phyloP scores from a whole-genome alignment of 2,797 vertebrate genomes.

The Sebastes melanostomus region DNA sequence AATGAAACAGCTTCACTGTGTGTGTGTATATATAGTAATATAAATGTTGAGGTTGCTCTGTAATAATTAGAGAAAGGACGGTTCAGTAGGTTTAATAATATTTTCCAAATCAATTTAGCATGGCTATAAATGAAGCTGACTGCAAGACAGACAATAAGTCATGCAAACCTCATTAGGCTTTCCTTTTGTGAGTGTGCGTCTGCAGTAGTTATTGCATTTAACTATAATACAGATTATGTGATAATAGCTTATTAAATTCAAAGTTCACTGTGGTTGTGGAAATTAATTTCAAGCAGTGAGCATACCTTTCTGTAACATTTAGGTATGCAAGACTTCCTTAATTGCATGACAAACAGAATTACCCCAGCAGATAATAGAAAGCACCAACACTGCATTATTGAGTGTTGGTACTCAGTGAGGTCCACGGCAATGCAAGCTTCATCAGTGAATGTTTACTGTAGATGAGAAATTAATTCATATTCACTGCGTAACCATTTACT shows the following conservation, averaged over 20 bases:
- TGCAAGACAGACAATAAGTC: conserved; percentile 78
- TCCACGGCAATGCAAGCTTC: background rate
- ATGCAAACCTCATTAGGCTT: conserved; percentile 77
- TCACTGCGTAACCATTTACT: background rate
- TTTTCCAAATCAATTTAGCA: conserved; percentile 79
- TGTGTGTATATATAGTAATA: conserved; percentile 49
- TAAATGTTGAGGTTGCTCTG: conserved; percentile 69
- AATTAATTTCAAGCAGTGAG: conserved; percentile 68
- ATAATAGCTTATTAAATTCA: conserved; percentile 80
- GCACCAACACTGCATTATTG: conserved; percentile 3
- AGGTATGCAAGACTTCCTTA: conserved; percentile 57
- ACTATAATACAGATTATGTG: conserved; percentile 75
- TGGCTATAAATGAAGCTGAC: conserved; percentile 75
- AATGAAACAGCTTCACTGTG: conserved; percentile 56
- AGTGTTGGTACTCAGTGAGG: background rate
- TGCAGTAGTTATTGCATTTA: conserved; percentile 75
- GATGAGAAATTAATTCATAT: conserved; percentile 10
- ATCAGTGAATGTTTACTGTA: background rate
- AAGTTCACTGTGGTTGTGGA: conserved; percentile 67
- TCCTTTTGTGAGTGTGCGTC: conserved; percentile 66
- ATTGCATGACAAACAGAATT: conserved; percentile 64
- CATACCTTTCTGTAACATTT: conserved; percentile 63
- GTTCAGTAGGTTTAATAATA: conserved; percentile 80
- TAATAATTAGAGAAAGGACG: conserved; percentile 74
- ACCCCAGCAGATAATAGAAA: conserved; percentile 26